These are phyloP conservation scores for Resseliella maxima DNA, from an alignment of 2,888 invertebrate species.

Conservation along the genomic window DNA sequence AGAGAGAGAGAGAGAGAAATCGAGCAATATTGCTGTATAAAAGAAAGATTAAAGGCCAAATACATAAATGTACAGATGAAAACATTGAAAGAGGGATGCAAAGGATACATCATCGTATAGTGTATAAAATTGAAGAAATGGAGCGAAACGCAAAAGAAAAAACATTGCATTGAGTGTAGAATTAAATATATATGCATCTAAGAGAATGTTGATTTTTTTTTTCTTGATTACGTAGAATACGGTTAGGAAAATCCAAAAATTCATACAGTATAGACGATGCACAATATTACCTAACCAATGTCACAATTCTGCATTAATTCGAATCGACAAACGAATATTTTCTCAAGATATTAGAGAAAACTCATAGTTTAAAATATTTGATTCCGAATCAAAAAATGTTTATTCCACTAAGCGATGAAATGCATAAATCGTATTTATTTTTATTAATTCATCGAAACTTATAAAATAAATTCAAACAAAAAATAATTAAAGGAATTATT, in stretches of 20 bases:
- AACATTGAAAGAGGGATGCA: conserved; percentile 35
- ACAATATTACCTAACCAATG: not conserved
- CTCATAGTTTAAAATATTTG: too few species aligned
- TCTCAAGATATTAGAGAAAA: not conserved
- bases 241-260: conserved; percentile 18
- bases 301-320: not conserved
- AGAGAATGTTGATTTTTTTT: too few species aligned
- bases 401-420: too few species aligned
- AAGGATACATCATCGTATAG: not conserved
- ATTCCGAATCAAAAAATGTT: too few species aligned
- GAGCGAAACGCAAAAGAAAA: not conserved
- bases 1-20: not conserved
- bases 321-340: not conserved
- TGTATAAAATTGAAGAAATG: conserved; percentile 28
- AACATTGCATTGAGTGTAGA: not conserved
- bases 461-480: too few species aligned
- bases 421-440: too few species aligned
- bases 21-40: not conserved
- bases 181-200: not conserved
- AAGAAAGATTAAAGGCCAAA: conserved; percentile 28
- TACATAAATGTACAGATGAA: conserved; percentile 3
- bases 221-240: not conserved
- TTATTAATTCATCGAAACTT: too few species aligned
- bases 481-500: too few species aligned
- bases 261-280: not conserved